These are phyloP conservation scores for Ciconia boyciana DNA, from an alignment of 2,113 vertebrate genomes.

Conservation along the genomic window DNA sequence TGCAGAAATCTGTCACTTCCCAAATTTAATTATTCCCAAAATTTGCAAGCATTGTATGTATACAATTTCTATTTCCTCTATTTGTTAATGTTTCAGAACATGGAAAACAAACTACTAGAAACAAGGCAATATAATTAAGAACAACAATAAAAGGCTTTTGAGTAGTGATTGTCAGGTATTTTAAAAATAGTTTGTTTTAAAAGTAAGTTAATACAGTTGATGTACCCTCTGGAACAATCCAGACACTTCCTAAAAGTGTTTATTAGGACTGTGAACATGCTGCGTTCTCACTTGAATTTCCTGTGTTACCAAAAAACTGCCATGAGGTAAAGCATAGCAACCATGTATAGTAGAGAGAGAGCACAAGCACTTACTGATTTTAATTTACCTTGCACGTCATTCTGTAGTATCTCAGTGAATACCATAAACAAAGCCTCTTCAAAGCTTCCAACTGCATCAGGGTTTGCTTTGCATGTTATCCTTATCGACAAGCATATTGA, in stretches of 20 bases:
- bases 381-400: constrained; percentile 90
- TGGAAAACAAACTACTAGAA: neutral
- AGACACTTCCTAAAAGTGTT: neutral
- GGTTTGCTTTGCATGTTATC: constrained; percentile 95
- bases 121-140: neutral
- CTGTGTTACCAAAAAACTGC: neutral
- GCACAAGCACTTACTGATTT: neutral
- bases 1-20: neutral
- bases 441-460: constrained; percentile 87
- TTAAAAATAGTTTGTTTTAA: neutral
- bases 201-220: neutral
- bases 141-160: neutral
- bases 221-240: neutral
- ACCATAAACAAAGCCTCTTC: constrained; percentile 97
- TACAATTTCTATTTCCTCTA: neutral
- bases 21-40: neutral
- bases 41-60: neutral
- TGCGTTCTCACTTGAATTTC: neutral
- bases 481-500: constrained; percentile 94
- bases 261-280: neutral
- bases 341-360: neutral
- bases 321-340: neutral
- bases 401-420: constrained; percentile 97
- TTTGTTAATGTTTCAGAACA: neutral
- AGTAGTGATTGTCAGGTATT: neutral